Percentiles rank a stretch among this genome's conserved stretches.
Evolutionary conservation across 2,888 invertebrate species (phyloP).

Genomic region (Cryptosula pallasiana): DNA sequence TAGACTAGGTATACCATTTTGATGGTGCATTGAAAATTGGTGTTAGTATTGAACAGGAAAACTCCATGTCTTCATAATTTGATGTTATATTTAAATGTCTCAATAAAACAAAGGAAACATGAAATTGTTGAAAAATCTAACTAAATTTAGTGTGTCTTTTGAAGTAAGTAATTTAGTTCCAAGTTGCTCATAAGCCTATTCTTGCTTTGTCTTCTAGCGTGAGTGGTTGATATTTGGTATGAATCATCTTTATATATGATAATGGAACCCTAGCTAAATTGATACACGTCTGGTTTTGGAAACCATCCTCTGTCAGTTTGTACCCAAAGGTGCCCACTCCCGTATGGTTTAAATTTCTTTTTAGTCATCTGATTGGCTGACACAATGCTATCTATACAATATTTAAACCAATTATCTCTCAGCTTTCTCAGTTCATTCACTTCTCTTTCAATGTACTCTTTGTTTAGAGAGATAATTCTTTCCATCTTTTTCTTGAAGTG

Average conservation of each 20-base stretch:
- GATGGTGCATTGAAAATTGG: too few relatives aligned
- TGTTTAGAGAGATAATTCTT: neutral
- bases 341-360: neutral
- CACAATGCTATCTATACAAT: neutral
- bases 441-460: slow-evolving; percentile 1
- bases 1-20: too few relatives aligned
- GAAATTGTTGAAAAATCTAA: too few relatives aligned
- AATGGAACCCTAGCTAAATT: neutral
- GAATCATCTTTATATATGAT: neutral
- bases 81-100: too few relatives aligned
- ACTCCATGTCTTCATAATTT: too few relatives aligned
- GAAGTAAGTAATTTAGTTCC: too few relatives aligned
- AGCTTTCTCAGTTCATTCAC: neutral
- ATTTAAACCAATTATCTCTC: neutral
- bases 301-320: neutral
- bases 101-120: too few relatives aligned
- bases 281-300: neutral
- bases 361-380: neutral
- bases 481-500: slow-evolving; percentile 7
- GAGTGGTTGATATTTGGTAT: too few relatives aligned
- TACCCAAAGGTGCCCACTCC: neutral
- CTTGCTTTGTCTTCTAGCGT: too few relatives aligned
- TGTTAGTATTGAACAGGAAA: too few relatives aligned
- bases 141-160: too few relatives aligned
- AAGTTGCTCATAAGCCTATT: too few relatives aligned